Conservation (phyloP, 2,113 vertebrate species). For the Syngnathus floridae region DNA sequence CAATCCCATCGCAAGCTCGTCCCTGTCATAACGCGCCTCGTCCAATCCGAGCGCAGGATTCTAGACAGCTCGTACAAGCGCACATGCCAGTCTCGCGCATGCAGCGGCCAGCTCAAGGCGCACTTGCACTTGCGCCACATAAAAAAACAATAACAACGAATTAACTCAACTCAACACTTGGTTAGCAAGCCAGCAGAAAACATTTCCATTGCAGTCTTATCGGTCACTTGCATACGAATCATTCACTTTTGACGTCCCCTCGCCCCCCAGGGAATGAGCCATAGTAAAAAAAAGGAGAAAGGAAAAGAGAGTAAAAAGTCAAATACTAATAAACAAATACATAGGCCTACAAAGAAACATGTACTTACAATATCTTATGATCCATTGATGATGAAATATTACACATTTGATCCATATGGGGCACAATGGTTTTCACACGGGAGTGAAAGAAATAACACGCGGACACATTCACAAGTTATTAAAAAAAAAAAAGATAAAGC, state of each 20-base stretch:
- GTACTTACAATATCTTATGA: background rate
- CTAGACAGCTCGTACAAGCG: background rate
- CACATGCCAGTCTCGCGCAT: background rate
- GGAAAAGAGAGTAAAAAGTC: background rate
- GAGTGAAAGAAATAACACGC: background rate
- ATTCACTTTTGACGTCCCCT: no score
- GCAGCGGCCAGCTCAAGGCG: background rate
- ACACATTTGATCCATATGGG: background rate
- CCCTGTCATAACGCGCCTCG: constrained; percentile 64
- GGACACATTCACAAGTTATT: background rate
- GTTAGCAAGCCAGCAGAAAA: background rate
- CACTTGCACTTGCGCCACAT: constrained; percentile 30
- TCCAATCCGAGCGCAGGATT: background rate
- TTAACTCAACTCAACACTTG: background rate
- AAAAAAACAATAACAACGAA: constrained; percentile 39
- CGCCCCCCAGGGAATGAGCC: background rate
- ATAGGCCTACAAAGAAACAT: background rate
- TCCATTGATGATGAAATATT: background rate
- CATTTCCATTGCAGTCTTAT: background rate
- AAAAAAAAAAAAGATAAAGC: no score
- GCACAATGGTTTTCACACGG: background rate
- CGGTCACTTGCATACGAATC: no score
- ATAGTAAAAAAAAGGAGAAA: background rate
- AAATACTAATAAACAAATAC: background rate
- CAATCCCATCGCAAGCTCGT: constrained; percentile 68